Percentiles rank a stretch among this genome's conserved stretches.
phyloP scores from a whole-genome alignment of 2,888 invertebrate genomes.

The Escarpia spicata region DNA sequence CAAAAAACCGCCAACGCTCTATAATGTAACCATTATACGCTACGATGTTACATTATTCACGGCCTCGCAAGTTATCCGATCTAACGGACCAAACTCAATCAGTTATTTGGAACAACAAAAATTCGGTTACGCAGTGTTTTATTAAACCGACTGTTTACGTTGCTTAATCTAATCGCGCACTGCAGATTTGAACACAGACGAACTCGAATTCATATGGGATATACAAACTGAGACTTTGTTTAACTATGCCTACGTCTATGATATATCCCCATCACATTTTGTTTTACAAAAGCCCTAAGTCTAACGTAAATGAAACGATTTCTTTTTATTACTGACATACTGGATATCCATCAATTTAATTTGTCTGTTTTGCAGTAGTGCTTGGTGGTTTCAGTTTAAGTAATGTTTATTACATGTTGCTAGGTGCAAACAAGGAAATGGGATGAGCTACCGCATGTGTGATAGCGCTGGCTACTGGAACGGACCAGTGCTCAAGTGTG shows the following conservation, averaged over 20 bases:
- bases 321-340: no score
- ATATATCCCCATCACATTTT: no score
- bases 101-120: neutral
- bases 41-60: neutral
- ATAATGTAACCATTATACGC: neutral
- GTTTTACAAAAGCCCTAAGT: no score
- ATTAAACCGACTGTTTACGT: neutral
- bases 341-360: no score
- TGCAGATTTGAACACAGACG: no score
- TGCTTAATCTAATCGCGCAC: no score
- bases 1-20: no score
- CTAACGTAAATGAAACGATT: no score
- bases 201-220: no score
- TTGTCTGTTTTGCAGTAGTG: neutral
- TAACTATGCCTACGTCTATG: no score
- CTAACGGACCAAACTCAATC: neutral
- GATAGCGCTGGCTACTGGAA: neutral
- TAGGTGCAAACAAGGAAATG: neutral
- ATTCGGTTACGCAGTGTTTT: neutral
- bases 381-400: neutral
- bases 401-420: neutral
- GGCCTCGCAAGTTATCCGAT: neutral
- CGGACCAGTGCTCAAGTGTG: neutral
- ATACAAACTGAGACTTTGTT: no score
- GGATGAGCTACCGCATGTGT: neutral